Conservation (phyloP, 2,888 invertebrate species). For the Luperina testacea region DNA sequence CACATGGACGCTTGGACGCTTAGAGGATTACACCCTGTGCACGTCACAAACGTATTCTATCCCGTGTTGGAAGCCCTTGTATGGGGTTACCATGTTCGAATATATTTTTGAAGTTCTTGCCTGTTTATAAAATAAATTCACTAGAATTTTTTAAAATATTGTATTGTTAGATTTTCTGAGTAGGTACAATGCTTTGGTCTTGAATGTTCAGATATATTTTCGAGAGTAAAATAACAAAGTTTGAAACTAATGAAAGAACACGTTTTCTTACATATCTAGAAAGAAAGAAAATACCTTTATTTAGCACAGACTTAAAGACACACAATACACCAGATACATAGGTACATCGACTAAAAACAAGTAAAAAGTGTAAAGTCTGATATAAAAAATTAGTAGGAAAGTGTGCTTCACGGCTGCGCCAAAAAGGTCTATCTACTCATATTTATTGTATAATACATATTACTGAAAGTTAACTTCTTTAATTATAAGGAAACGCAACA, state of each 20-base stretch:
- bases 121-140: neutral
- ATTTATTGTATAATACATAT: neutral
- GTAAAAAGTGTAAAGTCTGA: too few species aligned
- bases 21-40: slow-evolving; percentile 62
- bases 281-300: too few species aligned
- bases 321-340: too few species aligned
- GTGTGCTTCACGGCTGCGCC: too few species aligned
- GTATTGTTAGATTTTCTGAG: neutral
- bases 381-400: too few species aligned
- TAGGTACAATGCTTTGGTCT: neutral
- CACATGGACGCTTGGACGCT: slow-evolving; percentile 58
- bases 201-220: too few species aligned
- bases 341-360: too few species aligned
- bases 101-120: slow-evolving; percentile 21
- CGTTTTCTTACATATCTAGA: too few species aligned
- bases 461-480: neutral
- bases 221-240: too few species aligned
- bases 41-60: slow-evolving; percentile 54
- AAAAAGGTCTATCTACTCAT: neutral
- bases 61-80: slow-evolving; percentile 37
- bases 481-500: neutral
- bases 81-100: slow-evolving; percentile 35
- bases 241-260: too few species aligned
- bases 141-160: neutral
- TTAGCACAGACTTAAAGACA: too few species aligned